A percentile compares a stretch with the other conserved stretches of the same genome.
Evolutionary conservation across 2,113 vertebrate genomes (phyloP).

Genomic region (Spilogale gracilis): DNA sequence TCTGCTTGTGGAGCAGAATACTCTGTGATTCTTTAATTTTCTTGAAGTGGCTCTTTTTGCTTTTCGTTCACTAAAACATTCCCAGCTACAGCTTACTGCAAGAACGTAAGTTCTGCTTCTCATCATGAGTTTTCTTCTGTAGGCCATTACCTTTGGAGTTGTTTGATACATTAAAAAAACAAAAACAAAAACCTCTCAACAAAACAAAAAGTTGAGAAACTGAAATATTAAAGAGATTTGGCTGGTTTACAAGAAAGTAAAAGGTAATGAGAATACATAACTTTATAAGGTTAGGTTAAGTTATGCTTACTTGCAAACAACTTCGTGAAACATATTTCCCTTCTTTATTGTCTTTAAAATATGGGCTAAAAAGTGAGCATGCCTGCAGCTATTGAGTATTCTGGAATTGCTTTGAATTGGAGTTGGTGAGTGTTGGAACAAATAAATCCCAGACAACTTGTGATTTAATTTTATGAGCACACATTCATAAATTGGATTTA

Average conservation of each 20-base stretch:
- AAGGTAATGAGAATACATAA: conserved; percentile 13
- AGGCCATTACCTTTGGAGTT: conserved; percentile 60
- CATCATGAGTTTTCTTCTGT: conserved; percentile 36
- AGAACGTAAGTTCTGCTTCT: neutral
- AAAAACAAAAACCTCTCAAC: neutral
- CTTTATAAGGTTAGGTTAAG: conserved; percentile 9
- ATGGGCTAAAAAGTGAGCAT: neutral
- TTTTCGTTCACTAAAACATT: conserved; percentile 54
- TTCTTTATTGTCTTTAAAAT: conserved; percentile 32
- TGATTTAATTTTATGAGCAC: conserved; percentile 32
- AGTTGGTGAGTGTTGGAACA: conserved; percentile 28
- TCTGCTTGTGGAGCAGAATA: neutral
- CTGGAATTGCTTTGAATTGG: conserved; percentile 10
- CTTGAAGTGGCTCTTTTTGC: conserved; percentile 45
- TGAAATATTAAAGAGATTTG: conserved; percentile 39
- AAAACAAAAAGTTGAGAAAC: conserved; percentile 24
- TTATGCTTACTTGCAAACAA: conserved; percentile 42
- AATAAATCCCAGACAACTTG: conserved; percentile 25
- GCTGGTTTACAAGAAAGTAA: conserved; percentile 56
- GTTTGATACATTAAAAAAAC: neutral
- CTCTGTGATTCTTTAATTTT: conserved; percentile 31
- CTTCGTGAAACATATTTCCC: conserved; percentile 1
- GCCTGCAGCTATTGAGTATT: neutral
- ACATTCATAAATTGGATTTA: conserved; percentile 58
- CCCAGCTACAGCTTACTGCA: neutral